Conservation (phyloP, 30 jellyfish, hydroid and myxozoan species). For the Aurelia aurita region DNA sequence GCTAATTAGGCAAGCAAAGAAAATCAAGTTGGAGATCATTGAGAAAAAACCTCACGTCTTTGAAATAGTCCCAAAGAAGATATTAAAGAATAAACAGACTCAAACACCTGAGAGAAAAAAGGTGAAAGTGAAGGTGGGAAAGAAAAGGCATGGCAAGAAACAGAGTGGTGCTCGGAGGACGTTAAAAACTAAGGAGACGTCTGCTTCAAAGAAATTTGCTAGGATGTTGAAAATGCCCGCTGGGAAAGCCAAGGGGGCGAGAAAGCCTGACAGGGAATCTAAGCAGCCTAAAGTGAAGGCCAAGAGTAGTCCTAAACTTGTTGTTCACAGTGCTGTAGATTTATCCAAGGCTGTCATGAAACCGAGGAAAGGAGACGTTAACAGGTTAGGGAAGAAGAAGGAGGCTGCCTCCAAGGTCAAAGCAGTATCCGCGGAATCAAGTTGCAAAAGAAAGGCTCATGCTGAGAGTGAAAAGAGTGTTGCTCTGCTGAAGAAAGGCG, state of each 20-base stretch:
- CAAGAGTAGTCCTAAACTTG: too few species aligned
- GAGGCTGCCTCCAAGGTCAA: too few species aligned
- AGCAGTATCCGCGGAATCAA: too few species aligned
- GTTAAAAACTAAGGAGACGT: constrained; percentile 36
- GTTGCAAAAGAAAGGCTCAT: too few species aligned
- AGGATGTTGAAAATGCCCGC: constrained; percentile 36
- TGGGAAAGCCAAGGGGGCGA: not conserved
- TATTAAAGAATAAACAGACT: constrained; percentile 56
- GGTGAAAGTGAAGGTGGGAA: constrained; percentile 7
- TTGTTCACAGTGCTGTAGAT: too few species aligned
- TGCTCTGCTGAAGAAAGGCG: too few species aligned
- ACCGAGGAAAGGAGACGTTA: too few species aligned
- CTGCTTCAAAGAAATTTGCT: constrained; percentile 47
- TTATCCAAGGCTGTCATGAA: too few species aligned
- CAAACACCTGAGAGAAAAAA: constrained; percentile 61
- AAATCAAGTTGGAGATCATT: constrained; percentile 36
- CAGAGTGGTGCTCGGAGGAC: not conserved
- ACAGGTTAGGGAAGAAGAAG: too few species aligned
- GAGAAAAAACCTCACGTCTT: constrained; percentile 39
- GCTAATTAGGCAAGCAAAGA: constrained; percentile 36
- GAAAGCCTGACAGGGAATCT: not conserved
- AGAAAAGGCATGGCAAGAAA: constrained; percentile 14
- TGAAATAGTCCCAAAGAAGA: constrained; percentile 49
- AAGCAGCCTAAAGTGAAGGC: constrained; percentile 6
- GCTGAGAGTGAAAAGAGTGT: too few species aligned